Evolutionary conservation across 2,797 vertebrate species (phyloP).

Genomic region (Rhincodon typus): DNA sequence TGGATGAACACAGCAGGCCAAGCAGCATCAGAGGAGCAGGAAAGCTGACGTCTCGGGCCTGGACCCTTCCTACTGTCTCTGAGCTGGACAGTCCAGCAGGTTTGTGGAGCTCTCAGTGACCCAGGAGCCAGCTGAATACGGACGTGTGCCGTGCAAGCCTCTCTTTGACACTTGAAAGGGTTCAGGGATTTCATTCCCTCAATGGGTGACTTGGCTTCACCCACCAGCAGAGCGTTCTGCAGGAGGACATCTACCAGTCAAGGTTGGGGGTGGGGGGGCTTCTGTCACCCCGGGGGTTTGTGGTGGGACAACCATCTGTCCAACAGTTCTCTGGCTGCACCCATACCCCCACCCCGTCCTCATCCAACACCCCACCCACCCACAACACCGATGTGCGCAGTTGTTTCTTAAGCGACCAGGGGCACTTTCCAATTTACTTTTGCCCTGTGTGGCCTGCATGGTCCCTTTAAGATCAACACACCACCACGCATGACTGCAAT

Average conservation of each 20-base stretch:
- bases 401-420: neutral
- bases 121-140: neutral
- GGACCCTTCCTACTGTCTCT: too few relatives aligned
- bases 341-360: too few relatives aligned
- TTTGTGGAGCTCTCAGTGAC: neutral
- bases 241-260: neutral
- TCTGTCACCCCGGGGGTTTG: neutral
- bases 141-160: neutral
- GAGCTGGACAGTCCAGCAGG: too few relatives aligned
- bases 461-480: too few relatives aligned
- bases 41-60: too few relatives aligned
- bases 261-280: neutral
- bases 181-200: neutral
- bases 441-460: too few relatives aligned
- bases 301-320: neutral
- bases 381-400: neutral
- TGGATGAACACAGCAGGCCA: too few relatives aligned
- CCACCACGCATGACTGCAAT: too few relatives aligned
- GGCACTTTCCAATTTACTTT: too few relatives aligned
- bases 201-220: neutral
- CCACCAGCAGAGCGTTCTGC: neutral
- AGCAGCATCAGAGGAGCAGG: too few relatives aligned
- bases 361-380: too few relatives aligned
- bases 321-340: neutral
- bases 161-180: too few relatives aligned